Base-by-base conservation (phyloP, 2,797 vertebrate genomes). In the Acrocephalus scirpaceus region DNA sequence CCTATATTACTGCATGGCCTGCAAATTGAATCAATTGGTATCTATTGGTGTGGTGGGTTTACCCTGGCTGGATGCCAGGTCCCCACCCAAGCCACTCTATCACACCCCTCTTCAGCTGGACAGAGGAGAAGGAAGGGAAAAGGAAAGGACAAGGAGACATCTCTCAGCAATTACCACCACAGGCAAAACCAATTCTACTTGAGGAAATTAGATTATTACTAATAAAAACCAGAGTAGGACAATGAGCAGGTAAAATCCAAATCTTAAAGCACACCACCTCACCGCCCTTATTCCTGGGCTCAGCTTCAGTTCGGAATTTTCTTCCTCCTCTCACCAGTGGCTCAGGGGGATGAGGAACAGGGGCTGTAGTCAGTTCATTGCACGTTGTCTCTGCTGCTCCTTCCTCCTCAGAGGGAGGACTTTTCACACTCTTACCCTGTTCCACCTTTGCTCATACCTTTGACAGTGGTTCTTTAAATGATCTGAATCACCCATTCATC, bases 281-380 rank as follows among this genome's bases (percentile, higher is more conserved):
- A 2, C 6, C 0, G 1, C 11, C 19, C 8, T 38, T 72, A 45
- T 22, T 38, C 21, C 29, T n/a, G 36, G 11, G 15, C 12, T 53
- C 32, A 38, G 5, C 21, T 60, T 47, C 11, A 51, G 4, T 36
- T 17, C 8, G 34, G 23, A 40, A n/a, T 34, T 51, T 23, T n/a
- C 25, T 51, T 26, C n/a, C 20, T 58, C 5, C 13, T 71, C 50
- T 64, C 38, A 45, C 16, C 38, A 26, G 47, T 4, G 3, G 6
- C 21, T 47, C 10, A 74, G 20, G 7, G 17, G 3, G 14, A 40
- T 58, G 58, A 50, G 8, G 10, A 64, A 19, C 2, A 2, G 16
- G 4, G 8, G 3, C 36, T 64, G 11, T 1, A 4, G 16, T 57
- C 44, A 45, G 44, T 32, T 81, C 12, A 32, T 32, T 2, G 0